Conservation (phyloP, 2,888 invertebrate species). For the Harpagoxenus sublaevis region DNA sequence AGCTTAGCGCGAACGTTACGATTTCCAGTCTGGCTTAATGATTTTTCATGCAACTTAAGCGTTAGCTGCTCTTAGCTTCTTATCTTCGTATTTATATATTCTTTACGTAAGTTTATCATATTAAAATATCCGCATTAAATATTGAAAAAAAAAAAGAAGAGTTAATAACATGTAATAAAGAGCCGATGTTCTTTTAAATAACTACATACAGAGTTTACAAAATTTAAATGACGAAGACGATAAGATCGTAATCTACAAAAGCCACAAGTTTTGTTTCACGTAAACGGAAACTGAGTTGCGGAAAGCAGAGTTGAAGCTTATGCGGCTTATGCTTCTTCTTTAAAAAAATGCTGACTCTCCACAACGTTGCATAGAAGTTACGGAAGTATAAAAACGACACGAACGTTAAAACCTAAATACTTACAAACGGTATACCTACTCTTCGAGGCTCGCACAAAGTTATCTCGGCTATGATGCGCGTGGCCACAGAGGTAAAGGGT, state of each 20-base stretch:
- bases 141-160: not conserved
- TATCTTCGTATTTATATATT: not conserved
- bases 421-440: constrained; percentile 37
- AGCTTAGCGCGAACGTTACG: constrained; percentile 29
- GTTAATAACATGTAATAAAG: not conserved
- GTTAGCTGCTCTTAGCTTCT: not conserved
- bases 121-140: not conserved
- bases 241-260: constrained; percentile 21
- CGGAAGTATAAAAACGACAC: constrained; percentile 62
- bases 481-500: constrained; percentile 51
- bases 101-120: not conserved
- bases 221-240: constrained; percentile 6
- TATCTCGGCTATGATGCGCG: constrained; percentile 39
- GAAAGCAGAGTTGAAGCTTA: constrained; percentile 59
- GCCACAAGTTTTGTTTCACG: constrained; percentile 16
- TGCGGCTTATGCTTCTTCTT: constrained; percentile 56
- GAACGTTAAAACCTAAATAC: constrained; percentile 64
- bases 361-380: constrained; percentile 50
- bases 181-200: not conserved
- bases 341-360: constrained; percentile 57
- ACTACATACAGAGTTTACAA: not conserved
- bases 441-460: constrained; percentile 44
- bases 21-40: constrained; percentile 36
- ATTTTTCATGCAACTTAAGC: constrained; percentile 22
- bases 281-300: constrained; percentile 30